These are phyloP conservation scores for Axinella damicornis DNA, from an alignment of 37 sponge, comb jelly and placozoan species.

Conservation along the genomic window DNA sequence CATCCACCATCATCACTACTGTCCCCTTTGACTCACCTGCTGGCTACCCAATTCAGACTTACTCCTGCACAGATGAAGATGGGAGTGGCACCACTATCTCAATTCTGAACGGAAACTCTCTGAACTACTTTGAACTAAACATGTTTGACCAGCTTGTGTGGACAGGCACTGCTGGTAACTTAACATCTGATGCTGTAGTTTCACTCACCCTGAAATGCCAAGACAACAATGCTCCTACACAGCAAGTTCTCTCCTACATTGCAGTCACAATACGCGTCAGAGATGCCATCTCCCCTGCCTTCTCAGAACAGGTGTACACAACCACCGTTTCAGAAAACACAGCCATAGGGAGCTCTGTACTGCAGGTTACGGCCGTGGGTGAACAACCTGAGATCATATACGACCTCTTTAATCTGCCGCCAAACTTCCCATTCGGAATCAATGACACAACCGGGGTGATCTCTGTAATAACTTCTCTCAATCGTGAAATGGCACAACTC, in stretches of 20 bases:
- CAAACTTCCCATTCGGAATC: constrained; percentile 42
- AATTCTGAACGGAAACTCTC: constrained; percentile 31
- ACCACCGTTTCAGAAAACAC: constrained; percentile 30
- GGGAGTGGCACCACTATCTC: constrained; percentile 28
- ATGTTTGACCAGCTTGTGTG: constrained; percentile 40
- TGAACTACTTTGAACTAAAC: constrained; percentile 48
- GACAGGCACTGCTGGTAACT: neutral
- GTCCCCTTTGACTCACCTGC: constrained; percentile 22
- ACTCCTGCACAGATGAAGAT: constrained; percentile 59
- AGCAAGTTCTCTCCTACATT: constrained; percentile 3
- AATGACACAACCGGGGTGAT: constrained; percentile 20
- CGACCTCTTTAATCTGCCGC: constrained; percentile 2
- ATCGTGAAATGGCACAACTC: constrained; percentile 2
- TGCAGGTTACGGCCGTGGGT: constrained; percentile 27
- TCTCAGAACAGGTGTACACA: constrained; percentile 7
- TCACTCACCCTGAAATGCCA: constrained; percentile 45
- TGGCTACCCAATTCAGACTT: constrained; percentile 47
- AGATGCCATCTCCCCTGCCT: constrained; percentile 2
- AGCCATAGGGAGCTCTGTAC: constrained; percentile 7
- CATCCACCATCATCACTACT: constrained; percentile 9
- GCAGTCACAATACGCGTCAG: constrained; percentile 10
- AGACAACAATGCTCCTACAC: constrained; percentile 13
- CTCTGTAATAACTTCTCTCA: constrained; percentile 18
- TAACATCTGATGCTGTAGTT: constrained; percentile 1
- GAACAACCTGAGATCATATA: neutral